Base-by-base conservation (phyloP, 1,140 invertebrate genomes). In the Caenorhabditis briggsae region DNA sequence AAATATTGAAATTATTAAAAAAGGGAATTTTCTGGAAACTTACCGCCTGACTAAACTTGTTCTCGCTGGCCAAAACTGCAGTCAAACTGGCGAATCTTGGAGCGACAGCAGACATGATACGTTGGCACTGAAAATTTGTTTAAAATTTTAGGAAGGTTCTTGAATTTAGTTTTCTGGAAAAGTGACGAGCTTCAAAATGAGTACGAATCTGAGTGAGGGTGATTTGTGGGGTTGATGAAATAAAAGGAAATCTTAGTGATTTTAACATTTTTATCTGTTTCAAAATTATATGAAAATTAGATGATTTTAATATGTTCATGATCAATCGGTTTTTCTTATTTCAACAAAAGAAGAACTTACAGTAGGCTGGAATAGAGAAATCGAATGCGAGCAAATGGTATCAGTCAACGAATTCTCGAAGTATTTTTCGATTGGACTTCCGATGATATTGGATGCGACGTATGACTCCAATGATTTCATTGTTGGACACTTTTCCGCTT, bases 351-450 rank as follows among this genome's bases (percentile, higher is more conserved):
- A 16, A 6, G 11, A 20, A 78, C 70, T 78, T 78, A 78, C 70
- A 78, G 46, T 78, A 18, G 70, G 33, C n/a, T 78, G 33, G 43
- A 78, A 78, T 2, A 46, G 50, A 23, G 70, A 78, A 11, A 78
- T 43, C 11, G 14, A 78, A 23, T 41, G n/a, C 23, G 70, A 78
- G 20, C 70, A 78, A 14, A 78, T 43, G 1, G n/a, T n/a, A 20
- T 78, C 18, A 43, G 70, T 78, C 70, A 78, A 23, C n/a, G 70
- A 78, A 23, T 78, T 78, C 46, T 78, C 70, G 14, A 50, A 50
- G 11, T 20, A 78, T 14, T 78, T 78, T n/a, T 78, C 70, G 12
- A 78, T 53, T 12, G 20, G 12, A 50, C 70, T 78, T 78, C 70
- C 70, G 11, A 78, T 11, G 8, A 78, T n/a, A 23, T 78, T 50